Evolutionary conservation across 2,113 vertebrate species (phyloP), one percentile per base, ranked within the genome.

Genomic region (Chloebia gouldiae): DNA sequence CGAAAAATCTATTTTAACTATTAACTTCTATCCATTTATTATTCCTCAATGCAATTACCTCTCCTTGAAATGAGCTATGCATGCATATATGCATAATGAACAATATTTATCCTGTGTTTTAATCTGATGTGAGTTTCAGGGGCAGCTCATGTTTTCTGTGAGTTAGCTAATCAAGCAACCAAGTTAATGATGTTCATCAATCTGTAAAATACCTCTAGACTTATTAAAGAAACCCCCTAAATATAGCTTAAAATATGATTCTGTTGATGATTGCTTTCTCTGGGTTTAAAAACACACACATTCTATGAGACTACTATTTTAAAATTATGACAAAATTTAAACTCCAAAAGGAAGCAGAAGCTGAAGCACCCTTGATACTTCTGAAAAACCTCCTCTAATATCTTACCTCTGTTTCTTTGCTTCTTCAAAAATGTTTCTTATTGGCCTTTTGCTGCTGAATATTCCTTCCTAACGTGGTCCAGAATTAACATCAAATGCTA

Each of bases 401-500:
- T 44, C 42, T 54, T 51, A 66, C 1, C 3, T 53, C 54, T 73
- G 17, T 54, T 73, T 65, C 68, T 87, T 51, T 54, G 42, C 35
- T 77, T 91, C 64, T 82, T 71, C 42, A 86, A 82, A 85, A 49
- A 56, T 30, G 35, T 63, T 93, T 94, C 76, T 68, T 39, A 39
- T 9, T 37, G 83, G 85, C 78, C 51, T 95, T 90, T 70, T 33
- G 57, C 66, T 72, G 81, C 64, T 70, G 71, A 91, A 80, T 92
- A 70, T 37, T 80, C 71, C 71, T 60, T 83, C 35, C 33, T 90
- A 95, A 89, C 73, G 81, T 66, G 24, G 66, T 54, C 88, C 76
- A 86, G 75, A 96, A 96, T 95, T 85, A 82, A 91, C 86, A 89
- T 87, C 89, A 91, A 95, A 91, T 70, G 81, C 54, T 66, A 91